Conservation (phyloP, 2,888 invertebrate genomes). For the Phoronis australis region DNA sequence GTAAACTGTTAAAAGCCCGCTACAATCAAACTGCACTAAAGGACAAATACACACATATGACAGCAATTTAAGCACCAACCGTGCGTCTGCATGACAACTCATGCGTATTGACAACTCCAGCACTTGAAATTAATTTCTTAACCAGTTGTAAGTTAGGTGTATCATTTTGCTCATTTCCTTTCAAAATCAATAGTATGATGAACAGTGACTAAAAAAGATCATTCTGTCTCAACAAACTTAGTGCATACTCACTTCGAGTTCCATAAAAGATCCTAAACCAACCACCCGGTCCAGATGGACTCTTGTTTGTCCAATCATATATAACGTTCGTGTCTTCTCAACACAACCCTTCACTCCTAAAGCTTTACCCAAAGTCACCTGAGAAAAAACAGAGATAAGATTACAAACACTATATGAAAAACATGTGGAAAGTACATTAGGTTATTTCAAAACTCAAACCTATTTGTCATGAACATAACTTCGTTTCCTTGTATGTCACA, state of each 20-base stretch:
- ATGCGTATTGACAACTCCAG: too few species aligned
- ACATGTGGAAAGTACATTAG: too few species aligned
- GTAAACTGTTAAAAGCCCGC: too few species aligned
- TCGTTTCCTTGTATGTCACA: not conserved
- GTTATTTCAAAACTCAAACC: too few species aligned
- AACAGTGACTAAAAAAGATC: not conserved
- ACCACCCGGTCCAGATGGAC: slow-evolving; percentile 84
- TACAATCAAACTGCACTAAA: too few species aligned
- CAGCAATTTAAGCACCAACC: too few species aligned
- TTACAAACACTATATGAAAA: too few species aligned
- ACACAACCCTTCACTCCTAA: slow-evolving; percentile 71
- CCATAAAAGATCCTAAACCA: slow-evolving; percentile 73
- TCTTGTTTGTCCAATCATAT: slow-evolving; percentile 74
- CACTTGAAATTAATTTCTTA: too few species aligned
- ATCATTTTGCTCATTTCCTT: too few species aligned
- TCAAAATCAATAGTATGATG: slow-evolving; percentile 58
- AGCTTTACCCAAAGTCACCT: slow-evolving; percentile 57
- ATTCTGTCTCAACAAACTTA: not conserved
- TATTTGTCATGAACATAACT: not conserved
- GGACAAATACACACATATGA: too few species aligned
- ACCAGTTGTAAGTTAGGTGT: too few species aligned
- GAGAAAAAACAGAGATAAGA: slow-evolving; percentile 8
- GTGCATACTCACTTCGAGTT: slow-evolving; percentile 67
- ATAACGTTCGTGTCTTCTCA: slow-evolving; percentile 71
- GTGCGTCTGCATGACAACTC: too few species aligned